phyloP scores from a whole-genome alignment of 1,140 invertebrate species.

The Drosophila sproati region DNA sequence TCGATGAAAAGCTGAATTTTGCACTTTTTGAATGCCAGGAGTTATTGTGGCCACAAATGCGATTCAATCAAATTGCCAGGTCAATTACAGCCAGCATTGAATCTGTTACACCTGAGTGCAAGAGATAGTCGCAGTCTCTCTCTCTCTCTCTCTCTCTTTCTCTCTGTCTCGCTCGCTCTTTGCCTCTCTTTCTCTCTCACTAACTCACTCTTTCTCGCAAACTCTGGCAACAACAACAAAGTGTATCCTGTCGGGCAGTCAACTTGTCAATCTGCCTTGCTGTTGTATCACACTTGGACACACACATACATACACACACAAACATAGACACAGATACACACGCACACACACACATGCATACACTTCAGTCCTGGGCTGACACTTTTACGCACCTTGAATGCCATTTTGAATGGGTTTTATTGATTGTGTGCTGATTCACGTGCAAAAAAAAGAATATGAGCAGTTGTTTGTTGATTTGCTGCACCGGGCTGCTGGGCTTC shows the following conservation, averaged over 20 bases:
- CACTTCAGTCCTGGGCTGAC: conserved; percentile 5
- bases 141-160: no score
- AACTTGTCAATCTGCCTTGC: neutral
- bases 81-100: neutral
- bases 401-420: conserved; percentile 58
- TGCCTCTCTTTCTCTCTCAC: no score
- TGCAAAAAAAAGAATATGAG: conserved; percentile 39
- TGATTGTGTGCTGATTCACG: conserved; percentile 21
- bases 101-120: neutral
- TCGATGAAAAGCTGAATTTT: neutral
- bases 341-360: conserved; percentile 1
- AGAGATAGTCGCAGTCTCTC: neutral
- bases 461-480: conserved; percentile 34
- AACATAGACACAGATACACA: conserved; percentile 11
- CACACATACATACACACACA: neutral
- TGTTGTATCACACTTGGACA: neutral
- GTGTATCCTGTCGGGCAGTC: neutral
- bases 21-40: neutral
- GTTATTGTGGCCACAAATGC: neutral
- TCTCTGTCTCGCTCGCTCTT: no score
- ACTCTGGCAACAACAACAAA: neutral
- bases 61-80: neutral
- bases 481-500: conserved; percentile 38
- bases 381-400: conserved; percentile 76
- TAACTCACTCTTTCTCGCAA: no score